A percentile compares a stretch with the other conserved stretches of the same genome.
Evolutionary conservation across 2,797 vertebrate genomes (phyloP).

Genomic region (Gymnoscopelus braueri): DNA sequence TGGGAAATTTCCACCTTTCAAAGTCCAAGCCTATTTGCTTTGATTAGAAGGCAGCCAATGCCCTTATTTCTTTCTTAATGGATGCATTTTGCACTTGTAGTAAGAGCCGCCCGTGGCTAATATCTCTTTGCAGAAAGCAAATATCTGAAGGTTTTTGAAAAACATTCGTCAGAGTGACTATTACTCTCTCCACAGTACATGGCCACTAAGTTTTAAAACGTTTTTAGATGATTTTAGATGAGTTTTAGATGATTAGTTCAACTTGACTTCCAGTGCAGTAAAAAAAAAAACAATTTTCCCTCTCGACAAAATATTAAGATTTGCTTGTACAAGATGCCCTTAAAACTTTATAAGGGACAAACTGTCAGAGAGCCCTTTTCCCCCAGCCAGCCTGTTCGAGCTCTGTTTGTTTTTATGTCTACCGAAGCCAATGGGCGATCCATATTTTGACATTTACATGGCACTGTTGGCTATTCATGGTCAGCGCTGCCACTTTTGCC

Average conservation of each 20-base stretch:
- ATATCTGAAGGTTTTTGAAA: too few species aligned
- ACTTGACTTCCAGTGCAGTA: too few species aligned
- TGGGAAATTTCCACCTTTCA: constrained; percentile 65
- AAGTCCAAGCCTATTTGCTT: constrained; percentile 46
- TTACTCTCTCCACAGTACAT: too few species aligned
- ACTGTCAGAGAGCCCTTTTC: constrained; percentile 9
- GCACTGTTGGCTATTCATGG: constrained; percentile 42
- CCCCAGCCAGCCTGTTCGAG: constrained; percentile 18
- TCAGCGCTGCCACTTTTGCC: background rate
- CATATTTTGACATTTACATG: constrained; percentile 69
- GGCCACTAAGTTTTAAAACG: too few species aligned
- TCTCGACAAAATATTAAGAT: too few species aligned
- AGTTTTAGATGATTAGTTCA: too few species aligned
- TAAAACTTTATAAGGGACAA: background rate
- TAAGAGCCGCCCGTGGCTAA: constrained; percentile 9
- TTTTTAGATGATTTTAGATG: too few species aligned
- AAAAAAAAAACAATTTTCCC: too few species aligned
- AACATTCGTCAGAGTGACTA: too few species aligned
- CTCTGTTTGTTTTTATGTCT: constrained; percentile 38
- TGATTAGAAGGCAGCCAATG: constrained; percentile 46
- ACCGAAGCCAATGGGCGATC: constrained; percentile 38
- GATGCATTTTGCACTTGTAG: constrained; percentile 27
- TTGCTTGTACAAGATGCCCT: background rate
- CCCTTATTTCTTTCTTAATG: constrained; percentile 30
- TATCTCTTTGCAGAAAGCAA: too few species aligned